These are phyloP conservation scores for Ypsolopha sequella DNA, from an alignment of 2,888 invertebrate genomes.

Conservation along the genomic window DNA sequence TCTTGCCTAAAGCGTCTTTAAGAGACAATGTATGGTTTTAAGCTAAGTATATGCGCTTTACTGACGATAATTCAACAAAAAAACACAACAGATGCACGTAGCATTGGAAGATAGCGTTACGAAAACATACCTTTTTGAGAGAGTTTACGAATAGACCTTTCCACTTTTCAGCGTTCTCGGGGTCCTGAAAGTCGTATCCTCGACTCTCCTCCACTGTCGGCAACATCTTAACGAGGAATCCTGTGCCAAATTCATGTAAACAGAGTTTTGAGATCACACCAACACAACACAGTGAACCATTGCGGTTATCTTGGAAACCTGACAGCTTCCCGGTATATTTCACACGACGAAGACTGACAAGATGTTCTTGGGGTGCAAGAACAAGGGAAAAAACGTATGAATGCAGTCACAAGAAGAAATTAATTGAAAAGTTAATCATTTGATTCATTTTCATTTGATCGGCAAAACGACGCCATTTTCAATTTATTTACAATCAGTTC, in stretches of 20 bases:
- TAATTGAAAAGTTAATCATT: slow-evolving; percentile 32
- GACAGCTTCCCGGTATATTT: slow-evolving; percentile 18
- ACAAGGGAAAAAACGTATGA: slow-evolving; percentile 1
- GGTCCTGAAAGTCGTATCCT: slow-evolving; percentile 87
- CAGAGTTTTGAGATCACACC: slow-evolving; percentile 38
- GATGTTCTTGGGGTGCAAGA: slow-evolving; percentile 9
- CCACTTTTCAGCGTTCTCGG: slow-evolving; percentile 93
- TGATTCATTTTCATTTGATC: slow-evolving; percentile 44
- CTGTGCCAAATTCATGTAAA: slow-evolving; percentile 61
- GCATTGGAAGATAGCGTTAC: background rate
- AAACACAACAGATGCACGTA: too few relatives aligned
- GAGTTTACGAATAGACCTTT: slow-evolving; percentile 90
- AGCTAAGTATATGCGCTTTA: too few relatives aligned
- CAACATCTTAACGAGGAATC: slow-evolving; percentile 51
- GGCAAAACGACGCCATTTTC: slow-evolving; percentile 68
- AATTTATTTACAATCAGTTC: slow-evolving; percentile 32
- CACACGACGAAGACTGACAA: background rate
- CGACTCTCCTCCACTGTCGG: slow-evolving; percentile 67
- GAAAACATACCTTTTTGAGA: slow-evolving; percentile 81
- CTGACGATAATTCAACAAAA: too few relatives aligned
- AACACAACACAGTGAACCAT: slow-evolving; percentile 40
- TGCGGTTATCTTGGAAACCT: slow-evolving; percentile 28
- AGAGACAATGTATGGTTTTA: too few relatives aligned
- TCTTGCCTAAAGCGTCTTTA: too few relatives aligned
- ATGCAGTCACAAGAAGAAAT: slow-evolving; percentile 15